phyloP scores from a whole-genome alignment of 2,797 vertebrate genomes.

The Acanthopagrus latus region DNA sequence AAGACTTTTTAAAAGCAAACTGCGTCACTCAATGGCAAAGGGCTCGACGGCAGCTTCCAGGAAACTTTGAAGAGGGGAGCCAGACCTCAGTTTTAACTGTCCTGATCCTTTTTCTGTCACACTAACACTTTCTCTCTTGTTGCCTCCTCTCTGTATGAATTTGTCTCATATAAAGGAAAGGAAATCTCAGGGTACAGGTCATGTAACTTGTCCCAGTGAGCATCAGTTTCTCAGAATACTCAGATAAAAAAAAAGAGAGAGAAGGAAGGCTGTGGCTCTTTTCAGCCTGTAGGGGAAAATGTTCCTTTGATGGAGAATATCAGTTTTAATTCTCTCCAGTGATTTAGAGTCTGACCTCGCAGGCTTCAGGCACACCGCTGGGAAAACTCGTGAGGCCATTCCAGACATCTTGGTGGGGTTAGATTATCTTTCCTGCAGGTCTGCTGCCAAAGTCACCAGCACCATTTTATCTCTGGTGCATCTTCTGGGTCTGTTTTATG shows the following conservation, averaged over 20 bases:
- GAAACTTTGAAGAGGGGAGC: conserved; percentile 53
- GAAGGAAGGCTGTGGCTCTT: conserved; percentile 37
- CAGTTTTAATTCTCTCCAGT: conserved; percentile 69
- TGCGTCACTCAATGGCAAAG: conserved; percentile 28
- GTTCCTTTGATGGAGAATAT: conserved; percentile 73
- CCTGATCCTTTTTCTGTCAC: conserved; percentile 22
- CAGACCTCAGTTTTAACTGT: conserved; percentile 51
- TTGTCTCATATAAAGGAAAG: conserved; percentile 31
- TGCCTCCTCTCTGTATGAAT: conserved; percentile 30
- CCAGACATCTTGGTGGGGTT: conserved; percentile 76
- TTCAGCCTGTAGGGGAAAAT: conserved; percentile 53
- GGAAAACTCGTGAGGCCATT: conserved; percentile 63
- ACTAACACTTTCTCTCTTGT: conserved; percentile 43
- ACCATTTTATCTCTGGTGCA: conserved; percentile 51
- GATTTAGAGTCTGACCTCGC: conserved; percentile 43
- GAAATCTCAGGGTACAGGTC: conserved; percentile 28
- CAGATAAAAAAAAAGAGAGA: conserved; percentile 45
- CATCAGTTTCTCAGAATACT: conserved; percentile 38
- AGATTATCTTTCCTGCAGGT: conserved; percentile 68
- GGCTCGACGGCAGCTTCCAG: conserved; percentile 56
- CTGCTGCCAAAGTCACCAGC: conserved; percentile 59
- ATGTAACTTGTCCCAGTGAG: conserved; percentile 37
- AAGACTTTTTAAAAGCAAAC: conserved; percentile 20
- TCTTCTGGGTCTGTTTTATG: conserved; percentile 54
- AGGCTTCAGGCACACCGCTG: conserved; percentile 47